Conservation (phyloP, 2,113 vertebrate species). For the Triplophysa tibetana region DNA sequence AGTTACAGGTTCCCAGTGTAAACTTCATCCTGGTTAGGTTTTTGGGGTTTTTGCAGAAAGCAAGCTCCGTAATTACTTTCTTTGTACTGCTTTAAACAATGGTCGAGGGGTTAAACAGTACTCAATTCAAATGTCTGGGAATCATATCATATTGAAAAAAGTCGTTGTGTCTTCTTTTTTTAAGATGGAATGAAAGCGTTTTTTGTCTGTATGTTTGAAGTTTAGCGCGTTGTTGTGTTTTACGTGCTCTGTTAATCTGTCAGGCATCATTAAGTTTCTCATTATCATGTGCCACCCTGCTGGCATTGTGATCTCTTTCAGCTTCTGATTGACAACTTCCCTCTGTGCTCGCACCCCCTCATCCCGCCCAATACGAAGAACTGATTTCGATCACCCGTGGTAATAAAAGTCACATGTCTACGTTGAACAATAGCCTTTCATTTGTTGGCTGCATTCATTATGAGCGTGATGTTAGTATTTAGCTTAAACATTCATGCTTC, state of each 20-base stretch:
- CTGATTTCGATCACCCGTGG: slow-evolving; percentile 25
- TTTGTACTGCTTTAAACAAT: slow-evolving; percentile 13
- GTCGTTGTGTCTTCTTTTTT: not conserved
- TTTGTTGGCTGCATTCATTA: slow-evolving; percentile 29
- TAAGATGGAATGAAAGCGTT: not conserved
- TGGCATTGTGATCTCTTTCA: slow-evolving; percentile 30
- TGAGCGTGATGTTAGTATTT: slow-evolving; percentile 24
- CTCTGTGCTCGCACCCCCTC: slow-evolving; percentile 35
- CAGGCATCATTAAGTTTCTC: slow-evolving; percentile 23
- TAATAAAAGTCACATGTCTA: slow-evolving; percentile 40
- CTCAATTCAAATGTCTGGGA: slow-evolving; percentile 8
- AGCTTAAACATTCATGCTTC: not conserved
- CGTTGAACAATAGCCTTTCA: slow-evolving; percentile 38
- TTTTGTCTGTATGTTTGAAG: slow-evolving; percentile 2
- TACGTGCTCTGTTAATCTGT: slow-evolving; percentile 18
- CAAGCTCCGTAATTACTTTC: slow-evolving; percentile 8
- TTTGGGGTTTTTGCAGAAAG: not conserved
- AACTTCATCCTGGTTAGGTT: slow-evolving; percentile 17
- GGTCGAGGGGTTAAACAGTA: slow-evolving; percentile 33
- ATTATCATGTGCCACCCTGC: slow-evolving; percentile 21
- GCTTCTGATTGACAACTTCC: slow-evolving; percentile 27
- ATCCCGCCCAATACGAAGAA: slow-evolving; percentile 4
- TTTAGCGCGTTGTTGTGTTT: not conserved
- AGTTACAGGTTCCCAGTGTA: not conserved
- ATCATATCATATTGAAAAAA: not conserved